Conservation (phyloP, 2,113 vertebrate species). For the Psilopogon haemacephalus region DNA sequence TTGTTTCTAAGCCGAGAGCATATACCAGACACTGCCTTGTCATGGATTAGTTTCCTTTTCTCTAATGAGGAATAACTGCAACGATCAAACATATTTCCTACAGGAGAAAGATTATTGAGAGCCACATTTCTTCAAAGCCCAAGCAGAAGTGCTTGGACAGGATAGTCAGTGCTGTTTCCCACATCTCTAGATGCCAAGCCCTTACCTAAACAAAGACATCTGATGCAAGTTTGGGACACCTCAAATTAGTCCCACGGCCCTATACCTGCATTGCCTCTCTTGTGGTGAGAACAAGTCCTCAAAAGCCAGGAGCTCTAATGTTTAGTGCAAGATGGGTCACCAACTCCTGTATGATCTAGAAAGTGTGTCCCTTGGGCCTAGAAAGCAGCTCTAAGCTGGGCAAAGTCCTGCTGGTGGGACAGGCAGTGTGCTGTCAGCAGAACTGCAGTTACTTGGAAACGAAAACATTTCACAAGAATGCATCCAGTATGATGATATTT, state of each 20-base stretch:
- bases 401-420: not conserved
- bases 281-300: not conserved
- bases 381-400: not conserved
- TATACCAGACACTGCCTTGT: not conserved
- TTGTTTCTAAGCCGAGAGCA: not conserved
- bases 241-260: not conserved
- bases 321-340: not conserved
- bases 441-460: not conserved
- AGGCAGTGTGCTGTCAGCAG: not conserved
- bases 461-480: not conserved
- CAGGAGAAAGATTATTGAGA: not conserved
- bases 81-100: not conserved
- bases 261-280: not conserved
- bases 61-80: not conserved
- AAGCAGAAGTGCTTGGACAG: not conserved
- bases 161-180: not conserved
- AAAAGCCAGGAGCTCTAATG: not conserved
- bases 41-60: not conserved
- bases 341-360: not conserved
- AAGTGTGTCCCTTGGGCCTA: not conserved
- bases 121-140: not conserved
- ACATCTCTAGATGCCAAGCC: not conserved
- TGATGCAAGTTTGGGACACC: not conserved
- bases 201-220: not conserved
- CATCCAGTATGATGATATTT: not conserved